These are phyloP conservation scores for Mesitornis unicolor DNA, from an alignment of 2,113 vertebrate genomes.

Conservation along the genomic window DNA sequence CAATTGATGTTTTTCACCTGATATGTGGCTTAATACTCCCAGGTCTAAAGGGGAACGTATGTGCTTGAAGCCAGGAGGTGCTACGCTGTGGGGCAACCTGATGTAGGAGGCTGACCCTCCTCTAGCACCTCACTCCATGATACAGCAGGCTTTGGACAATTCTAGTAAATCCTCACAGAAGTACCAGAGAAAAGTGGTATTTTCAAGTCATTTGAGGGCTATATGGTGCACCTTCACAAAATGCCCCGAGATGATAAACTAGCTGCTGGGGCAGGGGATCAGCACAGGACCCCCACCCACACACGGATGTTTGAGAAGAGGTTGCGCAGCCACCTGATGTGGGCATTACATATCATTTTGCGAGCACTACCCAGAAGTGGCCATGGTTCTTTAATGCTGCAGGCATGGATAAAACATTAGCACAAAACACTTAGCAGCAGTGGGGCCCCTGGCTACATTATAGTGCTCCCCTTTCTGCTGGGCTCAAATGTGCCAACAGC, in stretches of 20 bases:
- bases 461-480: background rate
- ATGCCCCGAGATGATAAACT: background rate
- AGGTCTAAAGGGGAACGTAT: accelerated
- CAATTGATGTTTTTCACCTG: background rate
- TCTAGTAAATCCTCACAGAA: background rate
- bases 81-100: background rate
- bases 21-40: background rate
- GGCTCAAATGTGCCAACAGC: background rate
- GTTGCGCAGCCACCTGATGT: background rate
- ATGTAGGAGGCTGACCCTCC: background rate
- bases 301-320: background rate
- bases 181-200: background rate
- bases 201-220: background rate
- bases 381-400: background rate
- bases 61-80: background rate
- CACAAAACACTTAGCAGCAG: accelerated
- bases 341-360: background rate
- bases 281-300: too few species aligned
- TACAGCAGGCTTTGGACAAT: background rate
- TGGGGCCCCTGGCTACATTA: accelerated
- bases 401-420: background rate
- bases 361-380: background rate
- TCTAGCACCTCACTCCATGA: accelerated
- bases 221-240: background rate
- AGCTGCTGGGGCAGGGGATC: background rate